These are phyloP conservation scores for Albula goreensis DNA, from an alignment of 2,113 vertebrate genomes.

Conservation along the genomic window DNA sequence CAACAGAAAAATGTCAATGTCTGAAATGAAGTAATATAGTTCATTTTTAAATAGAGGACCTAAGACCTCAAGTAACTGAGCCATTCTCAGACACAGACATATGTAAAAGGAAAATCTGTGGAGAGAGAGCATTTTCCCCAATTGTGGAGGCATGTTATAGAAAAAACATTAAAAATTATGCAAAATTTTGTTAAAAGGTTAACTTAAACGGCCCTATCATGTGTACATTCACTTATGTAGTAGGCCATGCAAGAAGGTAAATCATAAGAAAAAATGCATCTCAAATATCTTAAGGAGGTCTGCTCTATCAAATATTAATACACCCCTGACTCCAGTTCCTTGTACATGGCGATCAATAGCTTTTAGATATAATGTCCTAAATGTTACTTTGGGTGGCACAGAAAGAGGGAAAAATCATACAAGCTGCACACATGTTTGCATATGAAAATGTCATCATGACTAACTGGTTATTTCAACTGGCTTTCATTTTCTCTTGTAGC, in stretches of 20 bases:
- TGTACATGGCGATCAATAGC: constrained; percentile 79
- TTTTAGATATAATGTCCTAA: constrained; percentile 78
- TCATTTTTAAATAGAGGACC: background rate
- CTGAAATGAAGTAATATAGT: background rate
- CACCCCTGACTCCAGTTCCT: constrained; percentile 65
- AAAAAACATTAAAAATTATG: constrained; percentile 21
- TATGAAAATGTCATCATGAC: background rate
- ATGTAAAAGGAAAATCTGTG: background rate
- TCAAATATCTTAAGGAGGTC: constrained; percentile 60
- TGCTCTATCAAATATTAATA: constrained; percentile 80
- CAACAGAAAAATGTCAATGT: no score
- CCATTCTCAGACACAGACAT: background rate
- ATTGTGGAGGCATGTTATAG: background rate
- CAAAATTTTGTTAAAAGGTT: constrained; percentile 25
- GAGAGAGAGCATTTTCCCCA: background rate
- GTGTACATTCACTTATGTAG: constrained; percentile 25
- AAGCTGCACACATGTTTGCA: background rate
- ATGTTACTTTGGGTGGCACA: constrained; percentile 50
- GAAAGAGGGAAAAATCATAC: background rate
- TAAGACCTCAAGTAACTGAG: background rate
- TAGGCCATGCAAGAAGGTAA: constrained; percentile 30
- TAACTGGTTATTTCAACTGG: background rate
- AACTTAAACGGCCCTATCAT: constrained; percentile 17
- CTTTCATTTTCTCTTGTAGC: background rate
- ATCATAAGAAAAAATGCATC: constrained; percentile 38